Base-by-base conservation (phyloP, 1,140 invertebrate genomes). In the Tetramorium simillimum region DNA sequence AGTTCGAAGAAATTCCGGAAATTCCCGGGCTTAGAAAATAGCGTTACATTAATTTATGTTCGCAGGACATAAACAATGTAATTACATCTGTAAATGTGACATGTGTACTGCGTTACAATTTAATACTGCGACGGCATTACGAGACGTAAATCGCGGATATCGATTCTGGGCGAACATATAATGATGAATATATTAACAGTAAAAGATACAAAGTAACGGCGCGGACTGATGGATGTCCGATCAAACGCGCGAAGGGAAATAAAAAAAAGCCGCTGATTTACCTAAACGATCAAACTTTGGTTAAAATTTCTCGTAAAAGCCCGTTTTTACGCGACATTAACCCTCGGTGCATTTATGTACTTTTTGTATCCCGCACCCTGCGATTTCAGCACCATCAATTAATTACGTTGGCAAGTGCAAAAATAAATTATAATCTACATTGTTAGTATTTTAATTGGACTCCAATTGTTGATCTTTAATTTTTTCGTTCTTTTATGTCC, bases 271-370 rank as follows among this genome's bases (percentile, higher is more conserved):
- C 9, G 33, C 14, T 69, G 46, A 81, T 81, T 69, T 43, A 40
- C n/a, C 46, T 37, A 18, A 81, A 81, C n/a, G 63, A 81, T 21
- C n/a, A 14, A 81, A 69, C 49, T 69, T 56, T 46, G 2, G 33
- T 43, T 69, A 33, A 80, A 69, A 80, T 80, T 80, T 80, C 62
- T 53, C 28, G 77, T 69, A 56, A 81, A 81, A 81, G 43, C 46
- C 24, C 63, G 77, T 69, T 53, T 81, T 81, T 51, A 81, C 21
- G 49, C 77, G 62, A 81, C 63, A 69, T 81, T 81, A 81, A 69
- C 49, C 14, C 33, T 69, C 63, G 33, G 49, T 37, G 21, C 10
- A 28, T 37, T 62, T 77, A 62, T 18, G 16, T 18, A 49, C 63
- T 80, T 56, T 69, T 69, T 56, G 33, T 53, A n/a, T n/a, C n/a